A percentile compares a stretch with the other conserved stretches of the same genome.
phyloP scores from a whole-genome alignment of 1,140 invertebrate genomes.

The Drosophila lacteicornis region DNA sequence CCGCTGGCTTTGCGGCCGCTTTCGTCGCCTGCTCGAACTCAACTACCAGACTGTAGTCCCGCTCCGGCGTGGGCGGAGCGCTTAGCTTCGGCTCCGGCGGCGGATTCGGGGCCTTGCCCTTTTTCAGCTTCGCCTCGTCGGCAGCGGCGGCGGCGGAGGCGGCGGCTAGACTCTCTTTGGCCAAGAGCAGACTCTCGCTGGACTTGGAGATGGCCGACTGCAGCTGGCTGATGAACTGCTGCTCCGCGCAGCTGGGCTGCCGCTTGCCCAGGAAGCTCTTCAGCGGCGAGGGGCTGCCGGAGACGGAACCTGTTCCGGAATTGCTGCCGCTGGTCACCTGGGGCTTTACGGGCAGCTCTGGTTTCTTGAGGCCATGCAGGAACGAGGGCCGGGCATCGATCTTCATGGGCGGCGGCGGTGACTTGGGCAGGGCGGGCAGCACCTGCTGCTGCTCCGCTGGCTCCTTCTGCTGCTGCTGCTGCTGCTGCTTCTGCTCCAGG shows the following conservation, averaged over 20 bases:
- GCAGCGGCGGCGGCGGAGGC: constrained; percentile 42
- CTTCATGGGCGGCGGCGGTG: constrained; percentile 85
- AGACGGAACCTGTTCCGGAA: constrained; percentile 14
- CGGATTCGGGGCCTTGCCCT: constrained; percentile 87
- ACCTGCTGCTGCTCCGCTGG: constrained; percentile 61
- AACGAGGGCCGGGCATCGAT: constrained; percentile 89
- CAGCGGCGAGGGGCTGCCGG: constrained; percentile 35
- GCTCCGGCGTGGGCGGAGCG: constrained; percentile 80
- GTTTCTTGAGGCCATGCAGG: constrained; percentile 89
- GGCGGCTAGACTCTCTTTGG: constrained; percentile 48
- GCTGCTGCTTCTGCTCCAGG: constrained; percentile 62
- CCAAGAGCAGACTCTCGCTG: constrained; percentile 61
- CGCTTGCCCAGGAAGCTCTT: constrained; percentile 69
- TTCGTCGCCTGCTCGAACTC: constrained; percentile 72
- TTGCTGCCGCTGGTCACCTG: constrained; percentile 56
- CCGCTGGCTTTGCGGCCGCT: constrained; percentile 42
- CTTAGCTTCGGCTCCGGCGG: constrained; percentile 81
- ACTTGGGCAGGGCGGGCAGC: constrained; percentile 88
- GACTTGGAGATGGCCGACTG: constrained; percentile 85
- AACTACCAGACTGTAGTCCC: constrained; percentile 77
- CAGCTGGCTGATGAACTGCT: constrained; percentile 86
- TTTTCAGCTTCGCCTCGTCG: constrained; percentile 84
- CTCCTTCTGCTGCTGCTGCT: constrained; percentile 31
- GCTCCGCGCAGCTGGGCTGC: constrained; percentile 73
- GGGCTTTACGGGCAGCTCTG: constrained; percentile 88